phyloP scores from a whole-genome alignment of 1,140 invertebrate genomes.

The Galleria mellonella region DNA sequence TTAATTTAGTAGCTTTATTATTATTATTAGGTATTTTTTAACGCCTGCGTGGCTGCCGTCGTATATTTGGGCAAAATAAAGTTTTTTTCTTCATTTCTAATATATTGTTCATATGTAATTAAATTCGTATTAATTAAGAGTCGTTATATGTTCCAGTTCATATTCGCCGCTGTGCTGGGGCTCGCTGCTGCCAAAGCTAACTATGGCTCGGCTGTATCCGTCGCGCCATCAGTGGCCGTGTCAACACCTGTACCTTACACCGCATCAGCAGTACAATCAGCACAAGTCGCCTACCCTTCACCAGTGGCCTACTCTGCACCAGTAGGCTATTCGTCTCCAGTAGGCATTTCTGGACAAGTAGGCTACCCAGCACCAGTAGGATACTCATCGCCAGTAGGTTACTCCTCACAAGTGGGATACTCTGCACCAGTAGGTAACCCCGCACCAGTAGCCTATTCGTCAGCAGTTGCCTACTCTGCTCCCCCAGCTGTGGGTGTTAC shows the following conservation, averaged over 20 bases:
- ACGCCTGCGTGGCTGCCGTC: too few species aligned
- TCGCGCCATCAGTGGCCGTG: background rate
- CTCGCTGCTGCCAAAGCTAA: background rate
- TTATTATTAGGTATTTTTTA: too few species aligned
- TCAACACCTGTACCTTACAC: background rate
- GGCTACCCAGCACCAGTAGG: background rate
- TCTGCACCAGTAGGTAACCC: background rate
- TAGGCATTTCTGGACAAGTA: background rate
- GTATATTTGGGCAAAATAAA: too few species aligned
- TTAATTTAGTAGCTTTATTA: too few species aligned
- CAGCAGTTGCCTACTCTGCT: background rate
- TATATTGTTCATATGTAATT: too few species aligned
- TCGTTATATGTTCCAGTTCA: background rate
- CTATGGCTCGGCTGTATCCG: background rate
- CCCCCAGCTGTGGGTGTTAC: too few species aligned
- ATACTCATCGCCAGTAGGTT: constrained; percentile 4
- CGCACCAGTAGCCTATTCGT: background rate
- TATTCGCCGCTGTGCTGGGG: background rate
- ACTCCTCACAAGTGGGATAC: constrained; percentile 8
- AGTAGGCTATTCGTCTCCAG: background rate
- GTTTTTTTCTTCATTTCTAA: too few species aligned
- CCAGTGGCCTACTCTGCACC: background rate
- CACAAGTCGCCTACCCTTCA: background rate
- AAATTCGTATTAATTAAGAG: too few species aligned
- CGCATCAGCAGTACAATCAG: background rate